Base-by-base conservation (phyloP, 2,888 invertebrate genomes). In the Idaea straminata region DNA sequence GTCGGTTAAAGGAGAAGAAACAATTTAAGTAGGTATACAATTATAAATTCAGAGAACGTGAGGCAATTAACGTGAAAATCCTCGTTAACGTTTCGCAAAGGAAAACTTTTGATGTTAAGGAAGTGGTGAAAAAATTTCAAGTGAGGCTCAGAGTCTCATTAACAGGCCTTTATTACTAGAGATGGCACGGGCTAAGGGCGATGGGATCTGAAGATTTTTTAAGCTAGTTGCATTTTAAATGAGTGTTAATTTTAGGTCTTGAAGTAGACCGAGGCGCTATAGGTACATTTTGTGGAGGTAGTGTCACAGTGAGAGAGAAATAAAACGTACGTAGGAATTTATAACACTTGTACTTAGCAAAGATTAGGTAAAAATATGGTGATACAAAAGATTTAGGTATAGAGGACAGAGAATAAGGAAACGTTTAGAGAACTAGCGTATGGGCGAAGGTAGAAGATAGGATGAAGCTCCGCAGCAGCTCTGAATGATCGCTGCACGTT, bases 71-170 rank as follows among this genome's bases (percentile, higher is more conserved):
- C 88, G 87, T 87, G 85, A 84, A 86, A 88, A 86, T 88, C 85
- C 90, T 91, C 89, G 86, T 91, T 89, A 88, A 85, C 85, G 81
- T 84, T 83, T 84, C 79, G 88, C 83, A 87, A 89, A 89, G 83
- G 86, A 83, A 86, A 89, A 91, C 90, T 90, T 91, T 88, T 89
- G 89, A 91, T 89, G 89, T 86, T 86, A 87, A 88, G 83, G 84
- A 87, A 87, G 81, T 83, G 81, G 79, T 79, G 70, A 84, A 90
- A 78, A 90, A 90, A 89, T 84, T 83, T 84, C 79, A 87, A 89
- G 89, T 86, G 87, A 76, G 74, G 75, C 81, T 79, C 82, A 79
- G 80, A 77, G 81, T 81, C 90, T 91, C 91, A 91, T 91, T 91
- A 91, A 87, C 84, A 84, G 83, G 83, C 84, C 84, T 89, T 89